Evolutionary conservation across 2,797 vertebrate genomes (phyloP), one percentile per base, ranked within the genome.

Genomic region (Clarias laeviceps): DNA sequence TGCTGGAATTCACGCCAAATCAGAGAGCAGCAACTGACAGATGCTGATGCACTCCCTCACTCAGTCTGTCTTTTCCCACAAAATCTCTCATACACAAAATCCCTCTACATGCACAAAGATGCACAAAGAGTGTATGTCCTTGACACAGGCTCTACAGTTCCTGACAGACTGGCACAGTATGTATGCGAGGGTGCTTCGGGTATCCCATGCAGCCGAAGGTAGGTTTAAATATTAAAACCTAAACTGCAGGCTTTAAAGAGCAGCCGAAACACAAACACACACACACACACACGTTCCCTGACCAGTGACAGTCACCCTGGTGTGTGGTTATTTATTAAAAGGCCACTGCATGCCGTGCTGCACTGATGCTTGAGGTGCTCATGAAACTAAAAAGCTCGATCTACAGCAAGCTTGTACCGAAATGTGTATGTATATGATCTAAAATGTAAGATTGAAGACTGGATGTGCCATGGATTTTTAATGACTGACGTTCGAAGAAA

Each of bases 151-250:
- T 91, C 91, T 92, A 91, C 92, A 91, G 93, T 92, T 93, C 93
- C 92, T 94, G 93, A 94, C 93, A 92, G 91, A 91, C 88, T 59
- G 86, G 82, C 56, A 15, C 81, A 85, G 86, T 90, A 88, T 86
- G 74, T 81, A 57, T 82, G 62, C 45, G 80, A 91, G 90, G 84
- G 84, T 90, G 90, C 91, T 91, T 76, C 86, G 86, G 91, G 91
- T 91, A 88, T 88, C 89, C 91, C 89, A 69, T 90, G 91, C 91
- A 92, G 92, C 89, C 87, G 91, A 92, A 84, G 88, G 86, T 69
- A 59, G 90, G 89, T 93, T 93, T 91, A 94, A 94, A 94, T 94
- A 94, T 94, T 94, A 91, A 95, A 92, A 84, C 73, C 73, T 62
- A 62, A 86, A 83, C 73, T 82, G 34, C 54, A 83, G 73, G 34